phyloP scores from a whole-genome alignment of 1,140 invertebrate species.

The Rhysida immarginata region DNA sequence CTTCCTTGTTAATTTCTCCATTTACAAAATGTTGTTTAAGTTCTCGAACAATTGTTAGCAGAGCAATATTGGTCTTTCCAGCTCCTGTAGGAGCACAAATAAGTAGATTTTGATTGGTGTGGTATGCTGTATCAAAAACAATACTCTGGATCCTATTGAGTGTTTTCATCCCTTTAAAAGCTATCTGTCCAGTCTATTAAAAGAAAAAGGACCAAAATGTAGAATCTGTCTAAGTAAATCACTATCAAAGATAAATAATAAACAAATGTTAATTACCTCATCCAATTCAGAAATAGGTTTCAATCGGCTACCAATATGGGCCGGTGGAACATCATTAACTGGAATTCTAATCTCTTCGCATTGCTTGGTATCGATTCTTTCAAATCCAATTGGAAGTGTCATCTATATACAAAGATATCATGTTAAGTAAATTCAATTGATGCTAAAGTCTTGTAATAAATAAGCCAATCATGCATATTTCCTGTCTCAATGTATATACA shows the following conservation, averaged over 20 bases:
- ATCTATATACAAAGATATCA: too few species aligned
- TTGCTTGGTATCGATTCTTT: conserved; percentile 44
- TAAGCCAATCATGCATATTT: too few species aligned
- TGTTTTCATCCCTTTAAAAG: conserved; percentile 68
- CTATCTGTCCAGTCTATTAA: conserved; percentile 56
- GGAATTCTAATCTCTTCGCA: conserved; percentile 84
- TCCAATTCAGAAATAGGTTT: conserved; percentile 59
- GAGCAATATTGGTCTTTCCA: conserved; percentile 96
- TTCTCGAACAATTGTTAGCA: conserved; percentile 80
- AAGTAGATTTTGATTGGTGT: conserved; percentile 91
- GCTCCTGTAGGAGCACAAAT: conserved; percentile 93
- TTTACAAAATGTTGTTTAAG: conserved; percentile 68
- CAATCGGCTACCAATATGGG: conserved; percentile 48
- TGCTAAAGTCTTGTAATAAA: too few species aligned
- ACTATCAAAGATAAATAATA: not conserved
- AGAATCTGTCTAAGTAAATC: not conserved
- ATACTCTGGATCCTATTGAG: conserved; percentile 92
- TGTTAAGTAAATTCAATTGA: too few species aligned
- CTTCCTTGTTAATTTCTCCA: conserved; percentile 65
- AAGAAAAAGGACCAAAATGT: conserved; percentile 9
- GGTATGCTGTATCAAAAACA: conserved; percentile 87
- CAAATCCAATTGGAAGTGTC: conserved; percentile 57
- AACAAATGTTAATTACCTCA: conserved; percentile 37
- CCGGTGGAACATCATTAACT: conserved; percentile 43
- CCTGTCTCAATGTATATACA: too few species aligned